A percentile compares a stretch with the other conserved stretches of the same genome.
phyloP scores from a whole-genome alignment of 2,797 vertebrate genomes.

The Meda fulgida region DNA sequence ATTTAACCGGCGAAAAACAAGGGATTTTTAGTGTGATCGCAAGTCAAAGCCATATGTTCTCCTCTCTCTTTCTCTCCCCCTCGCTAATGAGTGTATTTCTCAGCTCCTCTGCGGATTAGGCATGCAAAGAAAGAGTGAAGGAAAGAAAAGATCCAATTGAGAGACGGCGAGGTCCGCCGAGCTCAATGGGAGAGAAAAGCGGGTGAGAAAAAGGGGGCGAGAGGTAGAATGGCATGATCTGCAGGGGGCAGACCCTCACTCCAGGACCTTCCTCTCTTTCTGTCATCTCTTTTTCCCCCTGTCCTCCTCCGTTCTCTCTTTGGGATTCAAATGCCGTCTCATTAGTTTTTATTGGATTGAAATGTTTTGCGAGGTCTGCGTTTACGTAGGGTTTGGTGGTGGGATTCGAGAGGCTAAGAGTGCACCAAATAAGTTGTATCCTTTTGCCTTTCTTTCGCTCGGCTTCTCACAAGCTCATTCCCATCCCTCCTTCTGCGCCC shows the following conservation, averaged over 20 bases:
- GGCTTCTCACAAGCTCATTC: conserved; percentile 61
- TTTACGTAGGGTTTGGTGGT: conserved; percentile 33
- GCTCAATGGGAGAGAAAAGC: conserved; percentile 50
- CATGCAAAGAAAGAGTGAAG: conserved; percentile 35
- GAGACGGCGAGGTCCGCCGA: conserved; percentile 34
- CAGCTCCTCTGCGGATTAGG: conserved; percentile 56
- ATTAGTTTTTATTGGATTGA: conserved; percentile 77
- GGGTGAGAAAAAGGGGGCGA: conserved; percentile 40
- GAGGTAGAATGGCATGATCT: conserved; percentile 50
- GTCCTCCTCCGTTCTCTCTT: conserved; percentile 64
- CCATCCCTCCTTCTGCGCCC: conserved; percentile 57
- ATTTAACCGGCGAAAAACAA: conserved; percentile 42
- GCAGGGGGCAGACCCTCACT: conserved; percentile 57
- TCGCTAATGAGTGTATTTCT: conserved; percentile 62
- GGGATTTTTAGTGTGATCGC: conserved; percentile 48
- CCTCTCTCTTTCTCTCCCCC: conserved; percentile 50
- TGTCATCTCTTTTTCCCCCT: conserved; percentile 51
- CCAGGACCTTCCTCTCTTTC: conserved; percentile 56
- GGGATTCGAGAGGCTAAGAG: conserved; percentile 43
- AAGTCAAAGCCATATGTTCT: conserved; percentile 56
- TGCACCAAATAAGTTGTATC: conserved; percentile 56
- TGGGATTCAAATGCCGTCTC: conserved; percentile 77
- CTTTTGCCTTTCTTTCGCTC: conserved; percentile 51
- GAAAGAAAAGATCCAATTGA: conserved; percentile 63
- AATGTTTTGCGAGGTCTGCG: conserved; percentile 56